Evolutionary conservation across 2,797 vertebrate species (phyloP).

Genomic region (Poeciliopsis gracilis): DNA sequence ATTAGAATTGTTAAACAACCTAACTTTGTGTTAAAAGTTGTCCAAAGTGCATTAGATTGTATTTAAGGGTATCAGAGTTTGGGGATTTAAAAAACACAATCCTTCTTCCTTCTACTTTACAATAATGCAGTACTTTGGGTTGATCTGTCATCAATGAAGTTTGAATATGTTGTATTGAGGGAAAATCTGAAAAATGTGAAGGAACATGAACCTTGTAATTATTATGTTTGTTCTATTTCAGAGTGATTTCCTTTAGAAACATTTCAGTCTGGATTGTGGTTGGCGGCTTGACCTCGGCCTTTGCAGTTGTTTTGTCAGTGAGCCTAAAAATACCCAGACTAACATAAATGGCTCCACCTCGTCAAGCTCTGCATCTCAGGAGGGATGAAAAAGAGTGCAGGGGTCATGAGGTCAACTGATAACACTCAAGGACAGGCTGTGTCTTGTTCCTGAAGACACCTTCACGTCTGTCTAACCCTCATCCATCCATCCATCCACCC

Average conservation of each 20-base stretch:
- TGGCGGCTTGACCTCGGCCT: background rate
- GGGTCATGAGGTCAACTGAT: slow-evolving; percentile 69
- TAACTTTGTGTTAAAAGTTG: background rate
- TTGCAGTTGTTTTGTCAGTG: background rate
- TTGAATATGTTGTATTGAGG: background rate
- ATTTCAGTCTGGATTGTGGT: slow-evolving; percentile 8
- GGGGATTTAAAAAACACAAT: background rate
- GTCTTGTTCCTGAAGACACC: slow-evolving; percentile 66
- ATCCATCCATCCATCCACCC: slow-evolving; percentile 58
- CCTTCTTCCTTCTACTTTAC: background rate
- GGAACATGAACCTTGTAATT: background rate
- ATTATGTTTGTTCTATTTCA: background rate
- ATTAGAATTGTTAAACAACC: background rate
- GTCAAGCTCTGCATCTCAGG: slow-evolving; percentile 2
- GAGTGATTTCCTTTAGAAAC: background rate
- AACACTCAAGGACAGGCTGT: slow-evolving; percentile 59
- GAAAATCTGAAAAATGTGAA: background rate
- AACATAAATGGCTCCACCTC: background rate
- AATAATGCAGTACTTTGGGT: background rate
- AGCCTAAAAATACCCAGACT: slow-evolving; percentile 15
- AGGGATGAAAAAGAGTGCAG: slow-evolving; percentile 25
- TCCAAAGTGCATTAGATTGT: background rate
- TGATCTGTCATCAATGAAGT: background rate
- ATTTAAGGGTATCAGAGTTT: background rate
- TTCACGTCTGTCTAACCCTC: slow-evolving; percentile 58